These are phyloP conservation scores for Apeira syringaria DNA, from an alignment of 2,888 invertebrate genomes.

Conservation along the genomic window DNA sequence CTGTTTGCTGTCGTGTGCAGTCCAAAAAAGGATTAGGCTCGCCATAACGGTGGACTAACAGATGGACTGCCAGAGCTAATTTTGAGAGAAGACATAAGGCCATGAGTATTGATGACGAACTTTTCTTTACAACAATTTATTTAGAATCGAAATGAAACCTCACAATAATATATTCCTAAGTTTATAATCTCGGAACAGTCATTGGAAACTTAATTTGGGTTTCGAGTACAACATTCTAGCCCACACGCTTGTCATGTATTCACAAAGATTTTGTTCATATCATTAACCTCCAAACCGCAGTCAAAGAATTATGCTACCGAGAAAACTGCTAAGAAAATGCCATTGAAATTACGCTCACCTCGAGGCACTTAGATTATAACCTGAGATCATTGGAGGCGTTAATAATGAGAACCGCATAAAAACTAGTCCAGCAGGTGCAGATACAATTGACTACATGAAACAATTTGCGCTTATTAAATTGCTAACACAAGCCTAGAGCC, in stretches of 20 bases:
- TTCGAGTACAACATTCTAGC: slow-evolving; percentile 57
- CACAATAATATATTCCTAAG: neutral
- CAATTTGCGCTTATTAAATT: slow-evolving; percentile 31
- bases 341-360: slow-evolving; percentile 41
- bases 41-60: too few relatives aligned
- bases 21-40: too few relatives aligned
- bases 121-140: too few relatives aligned
- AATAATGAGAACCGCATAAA: slow-evolving; percentile 52
- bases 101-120: too few relatives aligned
- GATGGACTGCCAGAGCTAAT: too few relatives aligned
- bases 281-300: slow-evolving; percentile 57
- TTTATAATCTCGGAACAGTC: slow-evolving; percentile 31
- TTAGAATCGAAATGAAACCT: too few relatives aligned
- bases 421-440: slow-evolving; percentile 46
- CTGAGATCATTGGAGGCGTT: slow-evolving; percentile 45
- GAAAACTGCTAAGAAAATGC: slow-evolving; percentile 23
- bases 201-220: slow-evolving; percentile 47
- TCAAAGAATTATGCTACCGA: slow-evolving; percentile 19
- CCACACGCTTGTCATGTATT: slow-evolving; percentile 43
- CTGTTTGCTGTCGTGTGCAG: too few relatives aligned
- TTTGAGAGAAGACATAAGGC: too few relatives aligned
- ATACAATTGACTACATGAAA: slow-evolving; percentile 48
- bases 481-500: slow-evolving; percentile 23
- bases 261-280: slow-evolving; percentile 50
- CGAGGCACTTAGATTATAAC: slow-evolving; percentile 42